These are phyloP conservation scores for Adrianichthys oophorus DNA, from an alignment of 2,797 vertebrate species.

Conservation along the genomic window DNA sequence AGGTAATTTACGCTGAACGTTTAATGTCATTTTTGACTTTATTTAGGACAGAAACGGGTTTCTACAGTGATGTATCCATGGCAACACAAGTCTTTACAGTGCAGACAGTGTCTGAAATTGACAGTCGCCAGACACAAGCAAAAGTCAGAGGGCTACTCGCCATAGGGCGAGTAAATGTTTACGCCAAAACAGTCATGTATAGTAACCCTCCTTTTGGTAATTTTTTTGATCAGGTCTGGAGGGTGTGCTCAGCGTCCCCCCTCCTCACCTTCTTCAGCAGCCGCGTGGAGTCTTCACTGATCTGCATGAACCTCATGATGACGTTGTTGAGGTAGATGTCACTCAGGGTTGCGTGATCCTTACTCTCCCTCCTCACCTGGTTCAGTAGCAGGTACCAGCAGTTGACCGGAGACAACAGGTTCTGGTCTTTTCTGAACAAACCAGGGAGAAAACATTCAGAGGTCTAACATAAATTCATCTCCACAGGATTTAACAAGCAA, in stretches of 20 bases:
- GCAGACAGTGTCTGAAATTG: too few species aligned
- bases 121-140: too few species aligned
- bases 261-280: constrained; percentile 94
- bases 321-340: constrained; percentile 99
- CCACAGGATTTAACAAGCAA: too few species aligned
- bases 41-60: too few species aligned
- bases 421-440: constrained; percentile 92
- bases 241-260: background rate
- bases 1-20: background rate
- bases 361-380: constrained; percentile 97
- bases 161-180: too few species aligned
- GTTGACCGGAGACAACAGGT: constrained; percentile 96
- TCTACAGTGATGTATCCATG: too few species aligned
- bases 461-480: background rate
- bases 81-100: too few species aligned
- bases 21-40: too few species aligned
- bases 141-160: too few species aligned
- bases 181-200: too few species aligned
- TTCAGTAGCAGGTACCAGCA: constrained; percentile 99
- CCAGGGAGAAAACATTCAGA: constrained; percentile 1
- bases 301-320: constrained; percentile 99
- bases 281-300: constrained; percentile 95
- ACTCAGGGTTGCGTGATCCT: constrained; percentile 94
- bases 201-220: too few species aligned
- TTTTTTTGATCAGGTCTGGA: too few species aligned